These are phyloP conservation scores for Fundulus diaphanus DNA, from an alignment of 2,797 vertebrate genomes.

Conservation along the genomic window DNA sequence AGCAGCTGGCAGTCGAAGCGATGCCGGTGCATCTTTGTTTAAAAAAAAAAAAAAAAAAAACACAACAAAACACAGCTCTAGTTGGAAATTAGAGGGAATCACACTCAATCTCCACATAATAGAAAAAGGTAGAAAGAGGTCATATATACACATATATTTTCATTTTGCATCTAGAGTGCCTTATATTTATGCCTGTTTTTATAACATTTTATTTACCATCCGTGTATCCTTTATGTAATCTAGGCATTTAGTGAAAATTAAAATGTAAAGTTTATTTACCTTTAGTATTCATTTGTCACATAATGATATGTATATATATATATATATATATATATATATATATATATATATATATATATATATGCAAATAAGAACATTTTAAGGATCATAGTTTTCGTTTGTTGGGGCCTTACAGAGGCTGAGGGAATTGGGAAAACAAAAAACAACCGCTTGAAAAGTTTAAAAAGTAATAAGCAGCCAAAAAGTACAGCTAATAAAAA, in stretches of 20 bases:
- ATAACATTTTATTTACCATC: conserved; percentile 80
- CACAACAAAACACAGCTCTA: too few species aligned
- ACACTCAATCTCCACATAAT: conserved; percentile 62
- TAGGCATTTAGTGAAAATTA: conserved; percentile 76
- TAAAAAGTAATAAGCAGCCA: neutral
- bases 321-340: conserved; percentile 75
- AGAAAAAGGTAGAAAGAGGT: conserved; percentile 78
- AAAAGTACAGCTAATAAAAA: neutral
- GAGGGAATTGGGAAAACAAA: conserved; percentile 67
- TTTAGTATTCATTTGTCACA: conserved; percentile 77
- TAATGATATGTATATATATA: conserved; percentile 62
- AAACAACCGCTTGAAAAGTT: conserved; percentile 9
- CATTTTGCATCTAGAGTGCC: conserved; percentile 99
- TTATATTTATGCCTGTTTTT: conserved; percentile 99
- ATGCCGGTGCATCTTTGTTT: neutral
- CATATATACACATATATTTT: conserved; percentile 54
- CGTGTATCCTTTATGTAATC: conserved; percentile 78
- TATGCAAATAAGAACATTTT: conserved; percentile 86
- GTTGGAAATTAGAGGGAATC: conserved; percentile 52
- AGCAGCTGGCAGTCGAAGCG: conserved; percentile 44
- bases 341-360: conserved; percentile 40
- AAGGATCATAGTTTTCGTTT: conserved; percentile 76
- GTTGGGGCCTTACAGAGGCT: conserved; percentile 82
- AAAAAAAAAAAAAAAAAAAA: neutral
- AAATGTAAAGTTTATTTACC: conserved; percentile 75